Evolutionary conservation across 2,113 vertebrate species (phyloP), one percentile per base, ranked within the genome.

Genomic region (Caranx melampygus): DNA sequence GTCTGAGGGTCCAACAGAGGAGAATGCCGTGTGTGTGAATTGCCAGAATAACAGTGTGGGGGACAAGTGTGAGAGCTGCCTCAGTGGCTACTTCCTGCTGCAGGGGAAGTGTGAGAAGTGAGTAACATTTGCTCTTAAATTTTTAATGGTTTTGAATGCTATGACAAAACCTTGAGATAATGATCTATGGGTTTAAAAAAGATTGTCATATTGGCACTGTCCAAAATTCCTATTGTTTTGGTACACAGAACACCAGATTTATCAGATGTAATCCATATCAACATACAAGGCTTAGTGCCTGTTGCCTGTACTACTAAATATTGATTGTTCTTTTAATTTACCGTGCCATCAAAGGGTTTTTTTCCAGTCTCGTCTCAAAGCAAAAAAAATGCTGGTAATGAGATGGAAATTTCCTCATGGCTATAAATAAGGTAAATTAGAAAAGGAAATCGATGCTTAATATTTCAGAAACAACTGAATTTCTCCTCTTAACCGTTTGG

Each of bases 41-140:
- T 98, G 97, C 83, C 96, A 97, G 89, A 98, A 98, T 91, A 97
- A 96, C 93, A 98, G 97, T 74, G 94, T 95, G 0, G 97, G 97
- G 7, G 96, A 97, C 88, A 96, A 95, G 67, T 98, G 97, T 34
- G 96, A 98, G 67, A 96, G 95, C 92, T 98, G 97, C 75, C 94
- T 97, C 6, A 94, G 95, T 0, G 97, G 97, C 58, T 98, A 94
- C 93, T 98, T 98, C 90, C 92, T 98, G 21, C 94, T 97, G 74
- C 95, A 97, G 4, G 96, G 95, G 7, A 96, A 95, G 69, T 98
- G 97, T 87, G 96, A 96, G 26, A 97, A 96, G 97, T 98, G 68
- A 95, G 95, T 90, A 26, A 51, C 11, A 13, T 37, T 59, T 79
- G 0, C 21, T 26, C 11, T 78, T 63, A 6, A 76, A n/a, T 8